phyloP scores from a whole-genome alignment of 23 tunicate genomes.

The Halocynthia roretzi region DNA sequence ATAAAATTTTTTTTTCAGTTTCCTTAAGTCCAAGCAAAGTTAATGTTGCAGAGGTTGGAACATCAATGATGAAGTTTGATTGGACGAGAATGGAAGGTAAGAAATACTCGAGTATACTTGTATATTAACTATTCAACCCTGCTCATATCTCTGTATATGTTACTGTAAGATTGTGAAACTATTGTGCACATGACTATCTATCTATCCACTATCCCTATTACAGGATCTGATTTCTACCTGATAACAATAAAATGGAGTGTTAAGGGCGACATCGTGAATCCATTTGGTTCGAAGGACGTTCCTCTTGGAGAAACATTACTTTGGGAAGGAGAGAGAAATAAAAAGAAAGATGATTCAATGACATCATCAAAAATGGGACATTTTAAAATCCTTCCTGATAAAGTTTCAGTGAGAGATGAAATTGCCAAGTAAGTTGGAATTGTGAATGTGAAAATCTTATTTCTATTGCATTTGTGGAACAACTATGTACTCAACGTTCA shows the following conservation, averaged over 20 bases:
- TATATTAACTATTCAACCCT: too few relatives aligned
- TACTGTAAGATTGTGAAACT: too few relatives aligned
- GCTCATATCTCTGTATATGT: too few relatives aligned
- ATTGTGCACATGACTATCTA: too few relatives aligned
- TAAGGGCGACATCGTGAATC: slow-evolving; percentile 6
- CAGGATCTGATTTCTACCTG: slow-evolving; percentile 20
- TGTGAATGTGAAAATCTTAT: neutral
- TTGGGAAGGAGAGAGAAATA: slow-evolving; percentile 9
- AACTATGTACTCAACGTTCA: neutral
- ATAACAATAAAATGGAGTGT: slow-evolving; percentile 17
- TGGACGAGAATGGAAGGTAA: slow-evolving; percentile 25
- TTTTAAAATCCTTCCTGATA: slow-evolving; percentile 1
- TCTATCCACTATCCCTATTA: too few relatives aligned
- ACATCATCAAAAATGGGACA: slow-evolving; percentile 5
- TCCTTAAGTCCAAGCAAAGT: slow-evolving; percentile 12
- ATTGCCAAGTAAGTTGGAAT: slow-evolving; percentile 9
- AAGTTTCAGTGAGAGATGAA: slow-evolving; percentile 13
- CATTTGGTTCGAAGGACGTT: neutral
- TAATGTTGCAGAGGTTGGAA: slow-evolving; percentile 17
- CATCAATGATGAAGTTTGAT: slow-evolving; percentile 5
- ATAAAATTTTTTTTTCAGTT: neutral
- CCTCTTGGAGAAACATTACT: neutral
- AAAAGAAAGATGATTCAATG: slow-evolving; percentile 13
- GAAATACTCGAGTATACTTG: too few relatives aligned
- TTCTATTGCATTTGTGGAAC: neutral